phyloP scores from a whole-genome alignment of 2,113 vertebrate species.

The Malurus melanocephalus region DNA sequence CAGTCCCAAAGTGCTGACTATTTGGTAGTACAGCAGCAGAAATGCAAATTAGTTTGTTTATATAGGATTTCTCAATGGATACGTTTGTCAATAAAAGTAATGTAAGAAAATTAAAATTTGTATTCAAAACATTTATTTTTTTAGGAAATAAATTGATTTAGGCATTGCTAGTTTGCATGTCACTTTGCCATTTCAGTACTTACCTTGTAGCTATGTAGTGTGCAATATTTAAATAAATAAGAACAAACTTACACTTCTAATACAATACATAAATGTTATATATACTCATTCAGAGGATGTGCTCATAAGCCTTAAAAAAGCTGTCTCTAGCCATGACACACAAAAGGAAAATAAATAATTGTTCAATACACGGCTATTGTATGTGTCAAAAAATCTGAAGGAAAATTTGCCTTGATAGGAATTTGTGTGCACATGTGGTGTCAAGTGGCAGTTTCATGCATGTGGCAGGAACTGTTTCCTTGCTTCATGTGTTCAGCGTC shows the following conservation, averaged over 20 bases:
- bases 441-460: not conserved
- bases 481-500: slow-evolving; percentile 23
- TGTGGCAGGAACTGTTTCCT: not conserved
- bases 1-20: not conserved
- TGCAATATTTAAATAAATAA: slow-evolving; percentile 11
- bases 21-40: not conserved
- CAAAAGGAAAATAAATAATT: slow-evolving; percentile 23
- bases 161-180: not conserved
- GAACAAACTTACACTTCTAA: not conserved
- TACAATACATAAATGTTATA: not conserved
- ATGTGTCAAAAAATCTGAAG: not conserved
- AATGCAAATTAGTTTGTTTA: not conserved
- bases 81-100: not conserved
- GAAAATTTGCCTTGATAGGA: slow-evolving; percentile 14
- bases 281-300: not conserved
- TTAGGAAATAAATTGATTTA: not conserved
- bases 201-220: not conserved
- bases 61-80: not conserved
- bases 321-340: not conserved
- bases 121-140: not conserved
- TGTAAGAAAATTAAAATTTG: not conserved
- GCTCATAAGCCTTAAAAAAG: not conserved
- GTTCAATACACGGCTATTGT: not conserved
- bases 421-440: not conserved
- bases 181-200: not conserved